A percentile compares a stretch with the other conserved stretches of the same genome.
These are phyloP conservation scores for Aptenodytes forsteri DNA, from an alignment of 2,113 vertebrate genomes.

Conservation along the genomic window DNA sequence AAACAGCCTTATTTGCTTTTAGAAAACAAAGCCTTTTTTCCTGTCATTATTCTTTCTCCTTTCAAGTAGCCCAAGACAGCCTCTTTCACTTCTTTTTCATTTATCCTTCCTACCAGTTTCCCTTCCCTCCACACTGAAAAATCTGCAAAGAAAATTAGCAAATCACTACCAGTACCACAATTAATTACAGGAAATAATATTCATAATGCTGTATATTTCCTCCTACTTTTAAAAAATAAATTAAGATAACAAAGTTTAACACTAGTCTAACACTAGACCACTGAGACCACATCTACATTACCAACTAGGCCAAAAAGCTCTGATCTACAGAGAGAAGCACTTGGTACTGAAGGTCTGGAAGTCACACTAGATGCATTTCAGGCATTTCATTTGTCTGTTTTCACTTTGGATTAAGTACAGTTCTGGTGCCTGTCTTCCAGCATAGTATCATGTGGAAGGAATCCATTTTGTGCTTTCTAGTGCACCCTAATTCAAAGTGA, in stretches of 20 bases:
- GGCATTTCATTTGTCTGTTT: background rate
- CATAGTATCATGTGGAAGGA: background rate
- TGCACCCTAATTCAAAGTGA: background rate
- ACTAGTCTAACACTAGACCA: background rate
- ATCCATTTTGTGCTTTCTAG: background rate
- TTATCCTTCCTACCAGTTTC: background rate
- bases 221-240: background rate
- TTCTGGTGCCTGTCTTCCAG: background rate
- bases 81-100: background rate
- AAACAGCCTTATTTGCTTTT: background rate
- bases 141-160: background rate
- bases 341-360: background rate
- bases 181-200: background rate
- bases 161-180: background rate
- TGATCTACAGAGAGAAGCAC: background rate
- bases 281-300: background rate
- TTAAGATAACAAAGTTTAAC: background rate
- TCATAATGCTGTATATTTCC: background rate
- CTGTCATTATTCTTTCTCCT: background rate
- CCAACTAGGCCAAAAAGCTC: background rate
- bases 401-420: background rate
- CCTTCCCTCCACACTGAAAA: background rate
- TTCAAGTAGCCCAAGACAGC: background rate
- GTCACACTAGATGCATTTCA: background rate
- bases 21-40: background rate